Evolutionary conservation across 92 coral and sea anemone genomes (phyloP).

Genomic region (Porites divaricata): DNA sequence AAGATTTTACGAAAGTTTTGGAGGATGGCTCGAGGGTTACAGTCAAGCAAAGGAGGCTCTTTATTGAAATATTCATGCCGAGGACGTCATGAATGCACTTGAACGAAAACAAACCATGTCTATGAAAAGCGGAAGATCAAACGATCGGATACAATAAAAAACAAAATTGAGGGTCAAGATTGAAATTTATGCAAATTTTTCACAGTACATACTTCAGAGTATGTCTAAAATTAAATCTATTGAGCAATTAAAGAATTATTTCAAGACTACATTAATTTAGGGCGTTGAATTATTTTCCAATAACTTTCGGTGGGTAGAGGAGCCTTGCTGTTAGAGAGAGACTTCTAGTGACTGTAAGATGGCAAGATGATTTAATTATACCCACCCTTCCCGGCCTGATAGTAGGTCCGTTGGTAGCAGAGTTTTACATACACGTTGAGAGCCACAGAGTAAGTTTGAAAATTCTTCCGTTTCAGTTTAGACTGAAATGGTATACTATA

Average conservation of each 20-base stretch:
- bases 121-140: not conserved
- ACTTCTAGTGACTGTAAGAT: too few species aligned
- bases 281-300: too few species aligned
- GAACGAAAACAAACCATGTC: not conserved
- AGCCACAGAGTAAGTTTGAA: too few species aligned
- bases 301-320: too few species aligned
- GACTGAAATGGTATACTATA: too few species aligned
- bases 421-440: too few species aligned
- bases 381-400: too few species aligned
- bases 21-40: conserved; percentile 54
- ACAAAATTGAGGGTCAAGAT: conserved; percentile 4
- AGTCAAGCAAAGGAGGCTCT: conserved; percentile 40
- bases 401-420: too few species aligned
- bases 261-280: not conserved
- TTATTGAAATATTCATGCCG: conserved; percentile 63
- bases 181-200: not conserved
- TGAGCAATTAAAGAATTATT: not conserved
- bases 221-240: not conserved
- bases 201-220: not conserved
- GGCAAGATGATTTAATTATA: too few species aligned
- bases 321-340: too few species aligned
- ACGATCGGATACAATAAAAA: not conserved
- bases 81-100: conserved; percentile 24
- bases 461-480: too few species aligned
- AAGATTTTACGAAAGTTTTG: conserved; percentile 41